These are phyloP conservation scores for Acrobasis suavella DNA, from an alignment of 2,888 invertebrate species.

Conservation along the genomic window DNA sequence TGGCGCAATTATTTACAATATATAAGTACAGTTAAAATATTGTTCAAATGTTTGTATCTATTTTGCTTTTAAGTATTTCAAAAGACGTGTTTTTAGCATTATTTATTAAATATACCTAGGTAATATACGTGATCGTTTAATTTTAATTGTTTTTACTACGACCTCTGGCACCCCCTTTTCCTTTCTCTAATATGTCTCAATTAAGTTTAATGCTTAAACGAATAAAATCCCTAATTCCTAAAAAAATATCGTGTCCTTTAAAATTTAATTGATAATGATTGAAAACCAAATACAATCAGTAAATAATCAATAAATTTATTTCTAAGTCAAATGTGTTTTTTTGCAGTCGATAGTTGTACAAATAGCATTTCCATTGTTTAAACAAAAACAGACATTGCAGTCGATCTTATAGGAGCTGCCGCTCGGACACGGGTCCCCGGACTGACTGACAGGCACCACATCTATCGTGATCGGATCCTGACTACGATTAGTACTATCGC, in stretches of 20 bases:
- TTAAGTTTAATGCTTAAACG: too few relatives aligned
- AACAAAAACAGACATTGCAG: slow-evolving; percentile 66
- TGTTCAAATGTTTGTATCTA: neutral
- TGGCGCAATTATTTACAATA: too few relatives aligned
- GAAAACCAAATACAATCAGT: neutral
- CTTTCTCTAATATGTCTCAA: too few relatives aligned
- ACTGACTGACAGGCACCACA: slow-evolving; percentile 53
- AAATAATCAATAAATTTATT: neutral
- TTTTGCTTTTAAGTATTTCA: slow-evolving; percentile 17
- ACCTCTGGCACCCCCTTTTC: too few relatives aligned
- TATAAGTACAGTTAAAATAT: too few relatives aligned
- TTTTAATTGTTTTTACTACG: neutral
- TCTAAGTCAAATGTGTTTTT: neutral
- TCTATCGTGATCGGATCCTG: slow-evolving; percentile 44
- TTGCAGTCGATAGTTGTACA: slow-evolving; percentile 59
- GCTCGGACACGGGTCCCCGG: slow-evolving; percentile 45
- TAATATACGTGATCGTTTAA: slow-evolving; percentile 1
- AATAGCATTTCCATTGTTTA: slow-evolving; percentile 61
- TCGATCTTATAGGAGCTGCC: slow-evolving; percentile 58
- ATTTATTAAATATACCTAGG: slow-evolving; percentile 30
- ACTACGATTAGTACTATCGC: slow-evolving; percentile 26
- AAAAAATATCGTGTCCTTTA: too few relatives aligned
- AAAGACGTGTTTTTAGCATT: slow-evolving; percentile 26
- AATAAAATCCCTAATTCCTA: too few relatives aligned
- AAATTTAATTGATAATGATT: too few relatives aligned